Evolutionary conservation across 2,113 vertebrate species (phyloP), one percentile per base, ranked within the genome.

Genomic region (Rattus norvegicus): DNA sequence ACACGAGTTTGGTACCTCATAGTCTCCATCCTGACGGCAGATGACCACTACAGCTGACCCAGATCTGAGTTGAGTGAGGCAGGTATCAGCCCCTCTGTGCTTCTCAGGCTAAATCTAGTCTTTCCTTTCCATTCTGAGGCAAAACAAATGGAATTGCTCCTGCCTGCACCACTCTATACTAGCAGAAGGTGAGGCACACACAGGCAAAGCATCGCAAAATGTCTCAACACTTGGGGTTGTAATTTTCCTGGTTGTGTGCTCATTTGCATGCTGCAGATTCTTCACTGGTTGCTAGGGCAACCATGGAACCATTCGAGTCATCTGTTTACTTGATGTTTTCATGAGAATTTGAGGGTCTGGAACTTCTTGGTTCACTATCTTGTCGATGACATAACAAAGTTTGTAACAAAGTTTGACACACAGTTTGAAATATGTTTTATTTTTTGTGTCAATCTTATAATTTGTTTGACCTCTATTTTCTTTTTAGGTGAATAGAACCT

Each of bases 171-270:
- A 36, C 52, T 75, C n/a, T 28, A 47, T 19, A 26, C 17, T 3
- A 59, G n/a, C 14, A 9, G 26, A n/a, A 4, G 19, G 11, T 39
- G 5, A 14, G n/a, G 19, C 54, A 59, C 52, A 24, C 20, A 33
- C 2, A 7, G 28, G 0, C 49, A n/a, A 36, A 36, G 0, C 22
- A 14, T 33, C 8, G 49, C 22, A 39, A 28, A n/a, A 10, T 61
- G 73, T 65, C 93, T 52, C 33, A 39, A 61, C 11, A n/a, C 70
- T 61, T 36, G 2, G n/a, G n/a, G 8, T 36, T 61, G 22, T 9
- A 20, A 30, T n/a, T 77, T 75, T 59, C 2, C 73, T 65, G 28
- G 36, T 19, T 77, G 49, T 14, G 7, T 83, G 30, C 69, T 86
- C 61, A 11, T 19, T 80, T 56, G 9, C 4, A 4, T 80, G 75